These are phyloP conservation scores for Drosophila limbata DNA, from an alignment of 2,888 invertebrate species.

Conservation along the genomic window DNA sequence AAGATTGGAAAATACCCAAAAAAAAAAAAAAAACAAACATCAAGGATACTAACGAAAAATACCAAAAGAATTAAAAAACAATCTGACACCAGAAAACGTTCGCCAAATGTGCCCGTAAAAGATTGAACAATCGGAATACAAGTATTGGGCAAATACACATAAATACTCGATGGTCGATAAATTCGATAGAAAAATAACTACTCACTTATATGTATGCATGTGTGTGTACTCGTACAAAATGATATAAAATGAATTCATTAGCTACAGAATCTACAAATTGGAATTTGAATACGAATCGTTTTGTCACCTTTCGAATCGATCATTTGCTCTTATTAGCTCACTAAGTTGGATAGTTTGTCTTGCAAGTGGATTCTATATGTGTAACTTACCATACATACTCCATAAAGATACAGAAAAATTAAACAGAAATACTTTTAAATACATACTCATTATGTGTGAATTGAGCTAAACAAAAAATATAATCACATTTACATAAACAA, in stretches of 20 bases:
- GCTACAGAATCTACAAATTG: conserved; percentile 5
- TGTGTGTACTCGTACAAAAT: conserved; percentile 41
- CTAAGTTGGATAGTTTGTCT: conserved; percentile 13
- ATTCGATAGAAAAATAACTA: conserved; percentile 18
- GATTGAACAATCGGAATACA: conserved; percentile 23
- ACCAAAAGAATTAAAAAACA: background rate
- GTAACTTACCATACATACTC: conserved; percentile 14
- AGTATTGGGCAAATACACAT: conserved; percentile 25
- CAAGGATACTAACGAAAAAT: conserved; percentile 8
- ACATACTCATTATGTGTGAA: conserved; percentile 38
- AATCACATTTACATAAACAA: conserved; percentile 35
- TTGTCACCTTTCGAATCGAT: conserved; percentile 23
- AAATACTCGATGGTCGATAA: conserved; percentile 29
- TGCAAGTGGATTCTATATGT: conserved; percentile 28
- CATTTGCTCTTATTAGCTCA: conserved; percentile 21
- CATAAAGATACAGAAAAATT: background rate
- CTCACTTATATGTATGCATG: conserved; percentile 30
- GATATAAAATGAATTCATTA: background rate
- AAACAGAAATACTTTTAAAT: conserved; percentile 8
- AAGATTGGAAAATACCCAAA: conserved; percentile 32
- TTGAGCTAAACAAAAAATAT: conserved; percentile 7
- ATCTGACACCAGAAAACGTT: conserved; percentile 25
- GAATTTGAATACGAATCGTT: conserved; percentile 21
- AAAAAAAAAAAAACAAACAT: conserved; percentile 2
- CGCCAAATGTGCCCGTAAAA: conserved; percentile 48